Base-by-base conservation (phyloP, 2,113 vertebrate genomes). In the Poecilia latipinna region DNA sequence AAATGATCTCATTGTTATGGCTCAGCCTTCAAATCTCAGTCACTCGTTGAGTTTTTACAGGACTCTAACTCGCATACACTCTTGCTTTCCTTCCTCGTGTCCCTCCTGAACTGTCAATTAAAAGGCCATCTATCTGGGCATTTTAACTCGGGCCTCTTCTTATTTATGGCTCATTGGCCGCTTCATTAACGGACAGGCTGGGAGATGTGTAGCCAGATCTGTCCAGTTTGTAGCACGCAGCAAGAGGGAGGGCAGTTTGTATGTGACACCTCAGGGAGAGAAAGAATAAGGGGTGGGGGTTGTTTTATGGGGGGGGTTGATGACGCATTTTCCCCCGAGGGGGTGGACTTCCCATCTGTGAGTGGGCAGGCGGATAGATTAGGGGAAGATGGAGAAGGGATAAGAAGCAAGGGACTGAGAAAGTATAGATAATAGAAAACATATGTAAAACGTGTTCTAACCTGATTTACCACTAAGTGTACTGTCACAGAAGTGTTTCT, bases 311-410 rank as follows among this genome's bases (percentile, higher is more conserved):
- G 51, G 51, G 13, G 83, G 75, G 86, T 84, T 89, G 83, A 85
- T 90, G 90, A 93, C 24, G 90, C 57, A 81, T 86, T 90, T 88
- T 90, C 87, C 65, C 86, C 89, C 62, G 37, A 71, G 85, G 88
- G 82, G 80, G 68, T 68, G 86, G 87, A 82, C 86, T 89, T 90
- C 84, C 88, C 90, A 91, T 92, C 91, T 92, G 89, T 89, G 87
- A 88, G 79, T 51, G 61, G 78, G 78, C 29, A 80, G 82, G 78
- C 42, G 22, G 44, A 57, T 24, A n/a, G 68, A 90, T 86, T 77
- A 51, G 65, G 75, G 77, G 82, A 65, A 80, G 75, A 68, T 74
- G 62, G 48, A 66, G 15, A 39, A 67, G 68, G 26, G 54, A 32
- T 28, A 17, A 69, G 6, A 48, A 62, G n/a, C 10, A 33, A 12